Evolutionary conservation across 2,888 invertebrate species (phyloP), one percentile per base, ranked within the genome.

Genomic region (Leucoptera coffeella): DNA sequence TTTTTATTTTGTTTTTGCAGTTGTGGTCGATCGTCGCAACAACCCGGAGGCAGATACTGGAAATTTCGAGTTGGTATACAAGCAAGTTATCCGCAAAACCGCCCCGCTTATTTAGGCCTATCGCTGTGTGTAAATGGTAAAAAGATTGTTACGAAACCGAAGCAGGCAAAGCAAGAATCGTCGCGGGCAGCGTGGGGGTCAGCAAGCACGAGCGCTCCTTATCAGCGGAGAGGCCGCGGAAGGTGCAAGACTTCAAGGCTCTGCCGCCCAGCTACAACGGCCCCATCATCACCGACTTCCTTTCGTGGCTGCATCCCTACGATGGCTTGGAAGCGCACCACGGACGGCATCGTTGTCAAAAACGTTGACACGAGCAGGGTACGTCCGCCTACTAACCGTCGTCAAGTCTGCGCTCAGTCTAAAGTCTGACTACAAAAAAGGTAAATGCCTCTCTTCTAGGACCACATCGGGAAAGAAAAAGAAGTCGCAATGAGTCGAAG

Each of bases 41-140:
- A 81, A 85, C 46, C 74, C 78, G 12, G 82, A 79, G 26, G 82
- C 87, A 0, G 82, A 85, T 35, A 86, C 88, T 2, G 91, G 90
- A 11, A 74, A 79, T 32, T 91, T 90, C 42, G 88, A 89, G 44
- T 47, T 86, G 36, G 80, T 81, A 5, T 90, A 87, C 49, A 81
- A 78, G 30, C 91, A 91, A 54, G 60, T 75, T 26, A 73, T 85
- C 35, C 85, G 88, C 1, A 81, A 81, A 39, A 81, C 82, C 1
- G n/a, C n/a, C 88, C 87, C 8, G 86, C 88, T 1, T 89, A 88
- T 47, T 74, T 88, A 34, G 88, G 88, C 0, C 71, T 82, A 37
- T 81, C 80, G 11, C 48, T 85, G 17, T 77, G 82, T 7, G 72
- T 85, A 6, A 76, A 82, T 34, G 85, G 85, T 2, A 77, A 78